These are phyloP conservation scores for Arctocebus calabarensis DNA, from an alignment of 2,797 vertebrate genomes.

Conservation along the genomic window DNA sequence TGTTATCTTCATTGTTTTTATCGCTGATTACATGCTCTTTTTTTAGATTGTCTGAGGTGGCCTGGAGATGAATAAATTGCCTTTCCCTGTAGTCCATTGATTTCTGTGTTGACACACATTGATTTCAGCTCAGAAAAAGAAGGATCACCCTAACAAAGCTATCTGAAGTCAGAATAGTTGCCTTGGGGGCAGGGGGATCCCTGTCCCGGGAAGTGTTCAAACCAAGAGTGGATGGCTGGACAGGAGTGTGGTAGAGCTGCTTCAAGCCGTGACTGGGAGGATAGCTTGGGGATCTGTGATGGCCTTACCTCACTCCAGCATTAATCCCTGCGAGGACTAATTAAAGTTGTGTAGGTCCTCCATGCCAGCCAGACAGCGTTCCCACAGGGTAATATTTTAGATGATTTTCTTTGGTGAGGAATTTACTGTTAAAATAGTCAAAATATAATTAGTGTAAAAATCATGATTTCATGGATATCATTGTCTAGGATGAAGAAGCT, in stretches of 20 bases:
- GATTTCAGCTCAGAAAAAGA: constrained; percentile 56
- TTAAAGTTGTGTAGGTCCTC: background rate
- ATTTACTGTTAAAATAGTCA: constrained; percentile 3
- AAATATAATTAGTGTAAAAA: constrained; percentile 10
- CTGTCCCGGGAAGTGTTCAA: constrained; percentile 33
- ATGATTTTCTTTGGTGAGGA: background rate
- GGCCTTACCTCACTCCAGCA: background rate
- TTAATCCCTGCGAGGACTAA: background rate
- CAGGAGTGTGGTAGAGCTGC: background rate
- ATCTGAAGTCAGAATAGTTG: background rate
- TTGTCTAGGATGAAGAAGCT: constrained; percentile 31
- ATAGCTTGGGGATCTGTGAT: background rate
- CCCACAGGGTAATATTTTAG: background rate
- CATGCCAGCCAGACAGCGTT: background rate
- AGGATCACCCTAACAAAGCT: background rate
- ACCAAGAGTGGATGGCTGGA: background rate
- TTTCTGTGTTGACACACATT: constrained; percentile 53
- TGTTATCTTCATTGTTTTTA: constrained; percentile 45
- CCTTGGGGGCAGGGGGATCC: background rate
- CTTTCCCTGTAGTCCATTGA: constrained; percentile 35
- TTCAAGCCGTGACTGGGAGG: background rate
- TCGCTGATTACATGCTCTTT: constrained; percentile 35
- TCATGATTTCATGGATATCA: constrained; percentile 17
- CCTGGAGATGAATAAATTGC: constrained; percentile 47
- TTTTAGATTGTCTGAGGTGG: constrained; percentile 2